phyloP scores from a whole-genome alignment of 1,140 invertebrate genomes.

The Cyclina sinensis region DNA sequence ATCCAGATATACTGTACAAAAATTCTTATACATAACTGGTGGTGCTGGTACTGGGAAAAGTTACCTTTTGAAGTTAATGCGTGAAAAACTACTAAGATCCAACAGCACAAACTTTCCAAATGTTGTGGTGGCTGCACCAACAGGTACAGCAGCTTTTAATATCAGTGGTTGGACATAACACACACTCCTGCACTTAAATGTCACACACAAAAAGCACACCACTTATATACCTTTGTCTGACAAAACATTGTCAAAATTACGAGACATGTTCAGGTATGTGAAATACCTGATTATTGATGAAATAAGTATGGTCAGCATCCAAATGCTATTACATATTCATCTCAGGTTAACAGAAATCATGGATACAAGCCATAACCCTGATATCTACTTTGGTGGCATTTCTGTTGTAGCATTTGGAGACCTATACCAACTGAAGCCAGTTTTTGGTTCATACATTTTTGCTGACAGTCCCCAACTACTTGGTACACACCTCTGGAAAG shows the following conservation, averaged over 20 bases:
- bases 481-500: not conserved
- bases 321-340: not conserved
- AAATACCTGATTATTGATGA: not conserved
- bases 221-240: not conserved
- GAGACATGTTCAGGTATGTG: not conserved
- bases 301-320: slow-evolving; percentile 12
- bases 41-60: slow-evolving; percentile 11
- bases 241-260: not conserved
- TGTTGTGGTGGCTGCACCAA: not conserved
- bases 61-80: not conserved
- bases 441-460: not conserved
- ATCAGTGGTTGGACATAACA: not conserved
- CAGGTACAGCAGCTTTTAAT: not conserved
- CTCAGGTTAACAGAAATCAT: not conserved
- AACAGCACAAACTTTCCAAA: not conserved
- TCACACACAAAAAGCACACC: not conserved
- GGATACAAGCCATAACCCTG: not conserved
- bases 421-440: slow-evolving; percentile 7
- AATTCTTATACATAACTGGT: not conserved
- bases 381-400: not conserved
- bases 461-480: not conserved
- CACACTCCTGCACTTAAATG: not conserved
- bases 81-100: not conserved
- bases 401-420: not conserved
- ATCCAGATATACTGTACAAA: no score